Evolutionary conservation across 2,113 vertebrate genomes (phyloP), one percentile per base, ranked within the genome.

Genomic region (Paramormyrops kingsleyae): DNA sequence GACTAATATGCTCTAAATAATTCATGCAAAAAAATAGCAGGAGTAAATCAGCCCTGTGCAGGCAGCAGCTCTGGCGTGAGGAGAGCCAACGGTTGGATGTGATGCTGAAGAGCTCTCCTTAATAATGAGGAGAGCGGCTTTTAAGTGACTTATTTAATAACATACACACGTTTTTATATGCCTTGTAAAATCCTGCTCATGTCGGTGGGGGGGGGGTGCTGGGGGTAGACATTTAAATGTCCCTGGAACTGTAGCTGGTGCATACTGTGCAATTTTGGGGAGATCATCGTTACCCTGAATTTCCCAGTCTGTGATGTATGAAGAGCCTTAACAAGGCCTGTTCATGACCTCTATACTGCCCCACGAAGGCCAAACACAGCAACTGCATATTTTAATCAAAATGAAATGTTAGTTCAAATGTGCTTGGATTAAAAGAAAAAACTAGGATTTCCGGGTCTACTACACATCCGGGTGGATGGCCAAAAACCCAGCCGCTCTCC

Each of bases 21-120:
- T 88, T 88, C 87, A 66, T 62, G 87, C 9, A 66, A 88, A 88
- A 88, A 66, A 88, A 13, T 62, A 66, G 21, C 85, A 35, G 27
- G 47, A 52, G 85, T 53, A 53, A 52, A 87, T 88, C 24, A 66
- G 19, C 35, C 46, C 19, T 5, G 17, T 4, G 21, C 15, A 59
- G 50, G 5, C 31, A 4, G 53, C 50, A 59, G 31, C 56, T n/a
- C 56, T 24, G 6, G 31, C 8, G 15, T 21, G 85, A 52, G n/a
- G 47, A 86, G 21, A 12, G 24, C 49, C 27, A 49, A 52, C 31
- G 31, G 13, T 42, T 87, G 15, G 21, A 87, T 52, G 9, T 59
- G 27, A 87, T 31, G 15, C n/a, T 87, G 8, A 50, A 87, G 84
- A 31, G 47, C 85, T 59, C 24, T 17, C 31, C 52, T 35, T 87